Percentiles rank a stretch among this genome's conserved stretches.
phyloP scores from a whole-genome alignment of 2,113 vertebrate species.

The Lichenostomus cassidix region DNA sequence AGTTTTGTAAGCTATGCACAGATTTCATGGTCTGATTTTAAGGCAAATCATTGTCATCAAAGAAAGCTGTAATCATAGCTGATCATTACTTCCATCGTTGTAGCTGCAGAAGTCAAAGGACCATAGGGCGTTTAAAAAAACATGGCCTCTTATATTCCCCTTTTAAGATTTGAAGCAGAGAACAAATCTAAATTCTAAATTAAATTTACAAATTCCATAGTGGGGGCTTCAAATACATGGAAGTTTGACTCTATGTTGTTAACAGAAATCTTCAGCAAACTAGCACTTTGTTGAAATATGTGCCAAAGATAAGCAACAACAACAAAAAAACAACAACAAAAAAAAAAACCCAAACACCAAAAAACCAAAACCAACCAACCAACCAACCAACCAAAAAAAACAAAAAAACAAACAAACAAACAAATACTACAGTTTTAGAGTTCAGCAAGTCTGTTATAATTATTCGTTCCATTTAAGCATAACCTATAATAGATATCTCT shows the following conservation, averaged over 20 bases:
- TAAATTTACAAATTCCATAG: neutral
- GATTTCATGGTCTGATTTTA: neutral
- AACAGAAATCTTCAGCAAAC: neutral
- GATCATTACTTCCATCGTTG: neutral
- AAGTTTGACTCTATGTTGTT: neutral
- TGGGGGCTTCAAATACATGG: neutral
- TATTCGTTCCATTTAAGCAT: neutral
- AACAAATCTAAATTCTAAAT: neutral
- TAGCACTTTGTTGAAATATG: neutral
- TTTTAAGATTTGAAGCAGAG: neutral
- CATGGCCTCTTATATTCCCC: neutral
- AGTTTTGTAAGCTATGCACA: neutral
- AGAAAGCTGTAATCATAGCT: neutral
- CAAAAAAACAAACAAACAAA: neutral
- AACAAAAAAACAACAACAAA: neutral
- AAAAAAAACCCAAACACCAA: too few relatives aligned
- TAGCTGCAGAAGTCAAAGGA: neutral
- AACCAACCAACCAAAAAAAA: too few relatives aligned
- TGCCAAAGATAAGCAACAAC: neutral
- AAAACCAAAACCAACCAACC: too few relatives aligned
- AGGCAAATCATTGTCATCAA: neutral
- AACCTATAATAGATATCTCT: neutral
- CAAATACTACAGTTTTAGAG: neutral
- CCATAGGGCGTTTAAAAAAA: neutral
- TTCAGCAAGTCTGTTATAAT: neutral